These are phyloP conservation scores for Catharus fuscescens DNA, from an alignment of 2,113 vertebrate genomes.

Conservation along the genomic window DNA sequence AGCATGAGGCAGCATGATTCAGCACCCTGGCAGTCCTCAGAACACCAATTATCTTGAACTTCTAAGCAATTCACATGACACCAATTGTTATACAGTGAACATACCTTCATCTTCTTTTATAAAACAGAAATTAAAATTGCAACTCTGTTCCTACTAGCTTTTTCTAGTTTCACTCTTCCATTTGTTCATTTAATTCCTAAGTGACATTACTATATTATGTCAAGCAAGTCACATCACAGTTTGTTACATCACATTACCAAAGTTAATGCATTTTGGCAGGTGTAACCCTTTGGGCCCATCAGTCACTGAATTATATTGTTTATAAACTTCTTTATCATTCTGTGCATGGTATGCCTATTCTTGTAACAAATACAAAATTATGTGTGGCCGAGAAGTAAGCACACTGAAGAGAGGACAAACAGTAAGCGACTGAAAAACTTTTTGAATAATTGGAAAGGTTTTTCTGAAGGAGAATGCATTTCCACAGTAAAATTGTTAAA, in stretches of 20 bases:
- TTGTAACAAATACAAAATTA: neutral
- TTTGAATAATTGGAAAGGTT: neutral
- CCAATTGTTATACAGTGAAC: neutral
- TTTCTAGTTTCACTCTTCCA: neutral
- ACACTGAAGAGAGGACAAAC: neutral
- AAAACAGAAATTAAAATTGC: neutral
- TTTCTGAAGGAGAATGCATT: neutral
- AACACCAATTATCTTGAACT: neutral
- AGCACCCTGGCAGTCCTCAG: neutral
- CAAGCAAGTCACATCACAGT: neutral
- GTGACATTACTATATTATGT: neutral
- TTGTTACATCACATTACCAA: neutral
- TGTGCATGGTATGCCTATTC: neutral
- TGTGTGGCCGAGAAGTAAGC: neutral
- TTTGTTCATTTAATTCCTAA: conserved; percentile 5
- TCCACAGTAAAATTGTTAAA: neutral
- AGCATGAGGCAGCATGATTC: neutral
- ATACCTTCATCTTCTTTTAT: neutral
- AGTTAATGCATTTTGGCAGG: conserved; percentile 30
- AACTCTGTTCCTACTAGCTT: neutral
- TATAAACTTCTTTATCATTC: conserved; percentile 27
- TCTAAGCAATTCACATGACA: neutral
- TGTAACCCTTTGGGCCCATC: conserved; percentile 1
- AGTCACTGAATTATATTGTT: conserved; percentile 7
- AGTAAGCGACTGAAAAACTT: neutral